Base-by-base conservation (phyloP, 2,113 vertebrate species). In the Ascaphus truei region DNA sequence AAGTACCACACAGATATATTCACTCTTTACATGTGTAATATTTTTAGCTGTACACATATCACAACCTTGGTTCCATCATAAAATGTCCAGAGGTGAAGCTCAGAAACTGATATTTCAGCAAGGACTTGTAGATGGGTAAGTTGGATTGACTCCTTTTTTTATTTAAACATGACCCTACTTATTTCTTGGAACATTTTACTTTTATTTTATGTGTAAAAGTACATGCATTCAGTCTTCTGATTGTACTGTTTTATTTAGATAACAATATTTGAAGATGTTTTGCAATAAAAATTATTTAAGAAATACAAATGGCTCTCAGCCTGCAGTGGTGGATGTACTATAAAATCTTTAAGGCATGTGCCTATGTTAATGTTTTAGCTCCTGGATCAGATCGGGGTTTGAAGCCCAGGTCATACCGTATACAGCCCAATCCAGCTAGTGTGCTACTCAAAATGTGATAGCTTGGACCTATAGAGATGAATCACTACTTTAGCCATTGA, bases 21-120 rank as follows among this genome's bases (percentile, higher is more conserved):
- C n/a, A n/a, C n/a, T n/a, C n/a, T n/a, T n/a, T n/a, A n/a, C n/a
- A n/a, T n/a, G n/a, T n/a, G n/a, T n/a, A n/a, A 16, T 7, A 26
- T 50, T 3, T 68, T 47, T 34, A 99, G 97, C 88, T 34, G 86
- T 99, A 72, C 97, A 98, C 76, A 82, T 87, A 76, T 87, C 92
- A 69, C 96, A 98, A 80, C 89, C 93, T 0, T 99, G 97, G 97
- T 99, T 99, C 84, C 94, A 99, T 79, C 90, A 95, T 73, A 95
- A 90, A 85, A 90, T 96, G 78, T 95, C 96, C 58, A 90, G 97
- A 76, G 95, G 97, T 4, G 96, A 99, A 53, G 93, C 96, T 78
- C 94, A 98, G 62, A 90, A 89, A 69, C 72, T 98, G 36, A 96
- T 99, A 77, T 85, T 88, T 75, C 95, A 96, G 59, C 96, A 98